Base-by-base conservation (phyloP, 2,888 invertebrate genomes). In the Drosophila paranaensis region DNA sequence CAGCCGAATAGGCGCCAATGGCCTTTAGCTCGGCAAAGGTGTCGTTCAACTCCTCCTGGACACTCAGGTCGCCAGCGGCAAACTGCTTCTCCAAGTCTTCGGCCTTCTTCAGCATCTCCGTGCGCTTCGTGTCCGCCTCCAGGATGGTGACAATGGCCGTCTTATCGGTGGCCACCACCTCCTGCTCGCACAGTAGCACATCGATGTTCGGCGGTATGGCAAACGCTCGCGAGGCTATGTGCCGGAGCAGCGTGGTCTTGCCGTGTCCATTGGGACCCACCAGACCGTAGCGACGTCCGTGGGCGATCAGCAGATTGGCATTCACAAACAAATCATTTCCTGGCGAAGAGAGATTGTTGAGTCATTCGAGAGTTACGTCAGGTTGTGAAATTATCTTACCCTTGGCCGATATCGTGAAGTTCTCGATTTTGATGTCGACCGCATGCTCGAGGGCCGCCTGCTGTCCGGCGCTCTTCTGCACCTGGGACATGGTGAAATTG, bases 221-320 rank as follows among this genome's bases (percentile, higher is more conserved):
- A 90, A 99, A 97, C 9, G 97, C 97, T 79, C 98, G 94, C 62
- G 96, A 96, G 0, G 98, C 97, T 79, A 99, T 95, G 91, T 99
- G 99, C 66, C 98, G 95, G 62, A 99, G 93, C 33, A 99, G 93
- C 0, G 99, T 99, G 0, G 99, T 99, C 94, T 99, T 99, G 14
- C 99, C 99, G 93, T 99, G 98, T 0, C 98, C 99, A 93, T 99
- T 99, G 0, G 99, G 99, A 30, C 99, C 99, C 3, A 99, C 99
- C 6, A 99, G 94, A 88, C 99, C 99, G 93, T 99, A 99, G 84
- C 98, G 95, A 51, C 99, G 95, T 0, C 98, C 98, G 89, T 96
- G 95, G 0, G 99, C 98, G 82, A 99, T 98, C 58, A 97, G 93
- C 39, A 99, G 93, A 92, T 96, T 97, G 0, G 99, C 99, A 93